Percentiles rank a stretch among this genome's conserved stretches.
phyloP scores from a whole-genome alignment of 2,797 vertebrate genomes.

The Rhinatrema bivittatum region DNA sequence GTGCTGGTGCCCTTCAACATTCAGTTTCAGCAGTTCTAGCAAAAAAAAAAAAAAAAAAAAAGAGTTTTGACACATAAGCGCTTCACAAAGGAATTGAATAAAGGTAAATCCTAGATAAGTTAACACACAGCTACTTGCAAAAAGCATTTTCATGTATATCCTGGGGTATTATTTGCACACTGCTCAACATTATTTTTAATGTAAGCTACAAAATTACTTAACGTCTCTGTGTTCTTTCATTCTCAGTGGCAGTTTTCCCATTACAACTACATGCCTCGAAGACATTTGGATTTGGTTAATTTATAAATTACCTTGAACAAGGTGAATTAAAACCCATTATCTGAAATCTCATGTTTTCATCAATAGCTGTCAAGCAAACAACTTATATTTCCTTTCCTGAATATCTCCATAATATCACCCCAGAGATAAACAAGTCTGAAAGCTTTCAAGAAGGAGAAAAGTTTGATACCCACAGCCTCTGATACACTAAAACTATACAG shows the following conservation, averaged over 20 bases:
- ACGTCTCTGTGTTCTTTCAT: background rate
- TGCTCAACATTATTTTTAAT: conserved; percentile 1
- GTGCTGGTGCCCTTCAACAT: conserved; percentile 16
- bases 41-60: too few species aligned
- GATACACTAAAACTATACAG: background rate
- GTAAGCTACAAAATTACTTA: conserved; percentile 16
- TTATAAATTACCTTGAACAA: conserved; percentile 34
- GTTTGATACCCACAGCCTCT: background rate
- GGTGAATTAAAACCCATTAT: conserved; percentile 15
- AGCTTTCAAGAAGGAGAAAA: background rate
- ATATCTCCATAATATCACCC: conserved; percentile 7
- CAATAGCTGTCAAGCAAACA: conserved; percentile 22
- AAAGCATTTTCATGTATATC: conserved; percentile 20
- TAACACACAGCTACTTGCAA: conserved; percentile 4
- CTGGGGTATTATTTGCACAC: conserved; percentile 10
- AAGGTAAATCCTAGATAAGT: conserved; percentile 17
- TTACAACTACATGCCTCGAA: conserved; percentile 24
- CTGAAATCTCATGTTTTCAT: conserved; percentile 24
- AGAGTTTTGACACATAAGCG: conserved; percentile 17
- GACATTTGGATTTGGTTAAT: conserved; percentile 31
- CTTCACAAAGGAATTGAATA: conserved; percentile 21
- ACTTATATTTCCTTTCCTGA: conserved; percentile 8
- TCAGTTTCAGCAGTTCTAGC: conserved; percentile 17
- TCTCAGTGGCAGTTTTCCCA: conserved; percentile 31
- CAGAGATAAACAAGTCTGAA: background rate